phyloP scores from a whole-genome alignment of 1,140 invertebrate species.

The Maniola jurtina region DNA sequence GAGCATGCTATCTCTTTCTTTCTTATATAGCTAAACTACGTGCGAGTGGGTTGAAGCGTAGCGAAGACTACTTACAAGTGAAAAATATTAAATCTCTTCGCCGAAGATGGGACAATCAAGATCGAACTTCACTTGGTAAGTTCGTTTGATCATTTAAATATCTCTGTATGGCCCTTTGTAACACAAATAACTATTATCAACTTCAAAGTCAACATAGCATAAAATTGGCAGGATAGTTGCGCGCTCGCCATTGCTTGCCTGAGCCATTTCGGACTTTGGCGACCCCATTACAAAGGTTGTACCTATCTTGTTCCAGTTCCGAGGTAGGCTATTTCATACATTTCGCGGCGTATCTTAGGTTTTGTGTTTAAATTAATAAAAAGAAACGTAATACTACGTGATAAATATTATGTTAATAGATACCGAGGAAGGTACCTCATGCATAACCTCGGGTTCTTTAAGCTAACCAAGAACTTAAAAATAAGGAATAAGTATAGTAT shows the following conservation, averaged over 20 bases:
- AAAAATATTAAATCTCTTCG: no score
- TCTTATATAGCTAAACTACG: no score
- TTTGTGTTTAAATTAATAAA: not conserved
- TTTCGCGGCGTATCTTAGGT: not conserved
- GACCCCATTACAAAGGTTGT: slow-evolving; percentile 70
- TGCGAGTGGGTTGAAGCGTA: no score
- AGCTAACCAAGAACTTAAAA: no score
- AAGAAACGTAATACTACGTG: not conserved
- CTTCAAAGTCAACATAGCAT: slow-evolving; percentile 32
- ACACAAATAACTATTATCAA: slow-evolving; percentile 26
- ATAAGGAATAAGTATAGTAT: no score
- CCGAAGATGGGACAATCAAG: no score
- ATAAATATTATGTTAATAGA: not conserved
- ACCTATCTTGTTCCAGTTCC: slow-evolving; percentile 65
- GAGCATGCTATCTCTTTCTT: no score
- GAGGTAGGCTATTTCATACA: slow-evolving; percentile 20
- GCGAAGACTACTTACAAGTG: no score
- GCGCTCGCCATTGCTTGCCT: slow-evolving; percentile 39
- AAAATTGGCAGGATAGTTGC: slow-evolving; percentile 29
- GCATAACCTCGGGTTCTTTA: no score
- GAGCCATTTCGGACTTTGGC: slow-evolving; percentile 57
- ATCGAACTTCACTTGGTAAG: no score
- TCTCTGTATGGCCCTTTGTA: not conserved
- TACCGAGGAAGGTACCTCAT: no score
- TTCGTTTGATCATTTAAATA: no score